Percentiles rank a stretch among this genome's conserved stretches.
These are phyloP conservation scores for Montipora capricornis DNA, from an alignment of 64 coral and sea anemone genomes.

Conservation along the genomic window DNA sequence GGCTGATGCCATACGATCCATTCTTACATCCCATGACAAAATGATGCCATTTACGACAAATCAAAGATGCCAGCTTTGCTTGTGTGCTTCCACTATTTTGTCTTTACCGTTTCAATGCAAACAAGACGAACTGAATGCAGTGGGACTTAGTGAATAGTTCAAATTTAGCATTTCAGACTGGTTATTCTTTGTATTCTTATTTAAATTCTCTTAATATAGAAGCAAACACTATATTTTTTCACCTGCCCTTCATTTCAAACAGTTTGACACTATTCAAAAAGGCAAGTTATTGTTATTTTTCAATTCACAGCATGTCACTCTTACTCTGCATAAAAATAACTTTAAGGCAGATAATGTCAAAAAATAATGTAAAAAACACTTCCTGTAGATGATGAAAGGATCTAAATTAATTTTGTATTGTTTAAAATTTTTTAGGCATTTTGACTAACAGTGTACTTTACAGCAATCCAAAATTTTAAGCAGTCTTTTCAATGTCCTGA, in stretches of 20 bases:
- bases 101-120: slow-evolving; percentile 25
- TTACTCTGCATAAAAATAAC: background rate
- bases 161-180: background rate
- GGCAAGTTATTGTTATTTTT: slow-evolving; percentile 8
- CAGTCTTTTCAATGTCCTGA: too few species aligned
- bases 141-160: slow-evolving; percentile 28
- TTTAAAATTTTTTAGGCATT: background rate
- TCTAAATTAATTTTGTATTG: background rate
- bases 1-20: slow-evolving; percentile 31
- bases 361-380: background rate
- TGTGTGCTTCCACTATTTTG: background rate
- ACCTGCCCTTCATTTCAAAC: slow-evolving; percentile 11
- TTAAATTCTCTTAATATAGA: slow-evolving; percentile 47
- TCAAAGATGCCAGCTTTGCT: background rate
- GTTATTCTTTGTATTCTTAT: slow-evolving; percentile 20
- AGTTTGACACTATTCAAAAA: slow-evolving; percentile 22
- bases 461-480: background rate
- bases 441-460: too few species aligned
- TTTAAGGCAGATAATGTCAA: background rate
- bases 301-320: background rate
- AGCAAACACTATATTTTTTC: slow-evolving; percentile 15
- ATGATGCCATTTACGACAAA: background rate
- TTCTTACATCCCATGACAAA: slow-evolving; percentile 38
- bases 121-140: background rate
- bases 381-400: background rate